A percentile compares a stretch with the other conserved stretches of the same genome.
phyloP scores from a whole-genome alignment of 92 coral and sea anemone genomes.

The Nematostella vectensis region DNA sequence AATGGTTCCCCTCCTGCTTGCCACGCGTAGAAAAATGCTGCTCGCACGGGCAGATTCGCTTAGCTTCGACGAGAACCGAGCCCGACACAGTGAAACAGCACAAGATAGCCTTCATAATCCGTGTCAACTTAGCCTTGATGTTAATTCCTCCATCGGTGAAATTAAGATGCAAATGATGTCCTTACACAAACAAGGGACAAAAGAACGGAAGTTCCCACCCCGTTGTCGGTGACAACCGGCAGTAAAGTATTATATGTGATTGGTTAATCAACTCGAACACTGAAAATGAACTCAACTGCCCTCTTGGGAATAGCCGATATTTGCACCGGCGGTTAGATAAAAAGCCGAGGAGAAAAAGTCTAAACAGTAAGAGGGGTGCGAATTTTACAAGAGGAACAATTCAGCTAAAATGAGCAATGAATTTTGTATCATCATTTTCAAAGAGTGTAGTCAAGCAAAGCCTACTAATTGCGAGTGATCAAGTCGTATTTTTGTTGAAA shows the following conservation, averaged over 20 bases:
- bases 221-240: constrained; percentile 79
- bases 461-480: too few species aligned
- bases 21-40: too few species aligned
- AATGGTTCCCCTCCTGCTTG: background rate
- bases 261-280: constrained; percentile 58
- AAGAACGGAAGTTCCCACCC: constrained; percentile 94
- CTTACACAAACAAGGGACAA: constrained; percentile 84
- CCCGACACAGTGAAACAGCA: too few species aligned
- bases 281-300: constrained; percentile 64
- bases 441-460: too few species aligned
- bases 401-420: too few species aligned
- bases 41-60: too few species aligned
- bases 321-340: constrained; percentile 25
- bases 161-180: constrained; percentile 78
- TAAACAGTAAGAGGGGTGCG: background rate
- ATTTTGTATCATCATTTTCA: too few species aligned
- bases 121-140: constrained; percentile 3
- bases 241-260: constrained; percentile 58
- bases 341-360: constrained; percentile 2
- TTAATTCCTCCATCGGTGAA: constrained; percentile 81
- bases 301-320: constrained; percentile 56
- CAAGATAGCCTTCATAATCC: background rate
- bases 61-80: too few species aligned
- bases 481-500: too few species aligned
- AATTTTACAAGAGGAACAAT: background rate